Percentiles rank a stretch among this genome's conserved stretches.
Evolutionary conservation across 2,888 invertebrate species (phyloP).

Genomic region (Laothoe populi): DNA sequence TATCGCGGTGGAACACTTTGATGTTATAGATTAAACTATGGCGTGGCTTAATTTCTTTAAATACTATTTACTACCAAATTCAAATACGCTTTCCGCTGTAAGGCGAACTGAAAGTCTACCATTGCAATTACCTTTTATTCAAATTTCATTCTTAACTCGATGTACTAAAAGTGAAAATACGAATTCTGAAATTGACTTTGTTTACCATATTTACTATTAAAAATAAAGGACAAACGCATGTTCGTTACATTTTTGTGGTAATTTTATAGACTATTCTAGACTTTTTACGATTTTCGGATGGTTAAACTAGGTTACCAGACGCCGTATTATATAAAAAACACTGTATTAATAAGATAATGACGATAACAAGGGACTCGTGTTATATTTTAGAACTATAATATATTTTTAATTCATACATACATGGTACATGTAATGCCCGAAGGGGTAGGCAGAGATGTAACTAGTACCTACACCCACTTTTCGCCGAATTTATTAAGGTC

Average conservation of each 20-base stretch:
- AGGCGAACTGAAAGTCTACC: background rate
- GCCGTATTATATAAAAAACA: background rate
- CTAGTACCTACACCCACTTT: no score
- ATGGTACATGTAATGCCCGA: no score
- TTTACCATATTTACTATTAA: background rate
- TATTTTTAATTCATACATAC: no score
- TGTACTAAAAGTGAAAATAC: background rate
- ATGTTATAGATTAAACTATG: no score
- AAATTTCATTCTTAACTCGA: background rate
- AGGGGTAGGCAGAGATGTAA: no score
- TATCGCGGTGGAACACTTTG: no score
- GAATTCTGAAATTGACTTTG: background rate
- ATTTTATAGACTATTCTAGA: background rate
- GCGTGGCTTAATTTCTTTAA: no score
- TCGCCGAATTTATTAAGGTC: no score
- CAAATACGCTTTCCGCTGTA: background rate
- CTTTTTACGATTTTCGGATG: conserved; percentile 14
- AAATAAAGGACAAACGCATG: conserved; percentile 3
- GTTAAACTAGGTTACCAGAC: background rate
- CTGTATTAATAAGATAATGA: background rate
- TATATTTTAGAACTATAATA: no score
- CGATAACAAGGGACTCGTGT: background rate
- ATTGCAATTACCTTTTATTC: background rate
- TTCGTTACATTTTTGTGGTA: background rate
- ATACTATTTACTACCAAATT: background rate